Base-by-base conservation (phyloP, 2,113 vertebrate species). In the Urocolius indicus region DNA sequence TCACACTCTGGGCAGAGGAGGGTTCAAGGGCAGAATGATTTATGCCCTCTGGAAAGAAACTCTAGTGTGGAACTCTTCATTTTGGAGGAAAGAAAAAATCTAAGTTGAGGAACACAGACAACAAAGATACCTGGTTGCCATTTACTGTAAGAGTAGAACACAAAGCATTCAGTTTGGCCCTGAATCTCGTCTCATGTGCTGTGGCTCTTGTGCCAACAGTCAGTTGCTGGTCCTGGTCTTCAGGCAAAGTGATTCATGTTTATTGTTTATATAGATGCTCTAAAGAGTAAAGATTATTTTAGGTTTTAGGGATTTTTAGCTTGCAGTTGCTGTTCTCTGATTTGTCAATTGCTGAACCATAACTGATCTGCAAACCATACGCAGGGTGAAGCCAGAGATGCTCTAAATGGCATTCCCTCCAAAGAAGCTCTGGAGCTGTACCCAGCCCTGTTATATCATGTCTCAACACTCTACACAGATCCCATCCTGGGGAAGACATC, bases 401-500 rank as follows among this genome's bases (percentile, higher is more conserved):
- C 58, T 36, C 6, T 2, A 1, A 21, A 12, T 26, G 52, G 16
- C 11, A 2, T 59, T 79, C 11, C 41, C 57, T 43, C 29, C 46
- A 13, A 1, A 16, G 66, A 5, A 41, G 24, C 22, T 0, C 57
- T 7, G 32, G 41, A 58, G 27, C 41, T n/a, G 0, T 13, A 32
- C 62, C 79, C 29, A 38, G 24, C 59, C 15, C 67, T 14, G 0
- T 36, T 4, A 1, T 5, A 19, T 9, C 13, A 3, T 19, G 54
- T 15, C 71, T 38, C 30, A 32, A 46, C 34, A 11, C 49, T 26
- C 22, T 1, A 41, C 51, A 10, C 26, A n/a, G 16, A 83, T 62
- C 82, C 71, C 85, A 49, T 93, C 87, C 92, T 93, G 75, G 5
- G 27, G 69, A 75, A 84, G 84, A 38, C 57, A 77, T 15, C 54